A percentile compares a stretch with the other conserved stretches of the same genome.
These are phyloP conservation scores for Andricus quercusramuli DNA, from an alignment of 2,888 invertebrate genomes.

Conservation along the genomic window DNA sequence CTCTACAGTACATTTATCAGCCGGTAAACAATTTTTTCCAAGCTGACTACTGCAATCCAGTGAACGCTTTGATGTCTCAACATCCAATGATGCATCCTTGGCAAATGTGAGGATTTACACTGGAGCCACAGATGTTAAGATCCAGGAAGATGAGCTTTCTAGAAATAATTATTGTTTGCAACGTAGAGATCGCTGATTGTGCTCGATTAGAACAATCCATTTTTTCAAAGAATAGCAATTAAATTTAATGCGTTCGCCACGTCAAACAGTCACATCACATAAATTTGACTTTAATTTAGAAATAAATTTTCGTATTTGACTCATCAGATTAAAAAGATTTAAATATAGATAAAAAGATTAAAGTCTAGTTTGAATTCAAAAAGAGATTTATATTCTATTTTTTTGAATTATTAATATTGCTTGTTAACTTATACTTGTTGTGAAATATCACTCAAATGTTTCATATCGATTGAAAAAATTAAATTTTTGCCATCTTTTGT, in stretches of 20 bases:
- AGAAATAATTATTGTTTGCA: not conserved
- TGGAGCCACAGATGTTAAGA: not conserved
- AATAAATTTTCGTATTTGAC: not conserved
- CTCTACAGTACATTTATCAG: not conserved
- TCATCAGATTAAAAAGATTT: not conserved
- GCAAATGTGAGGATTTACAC: not conserved
- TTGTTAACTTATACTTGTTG: not conserved
- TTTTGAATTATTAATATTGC: no score
- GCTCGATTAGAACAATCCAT: not conserved
- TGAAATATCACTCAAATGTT: no score
- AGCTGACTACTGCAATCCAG: not conserved
- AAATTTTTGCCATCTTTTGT: not conserved
- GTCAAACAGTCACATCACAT: not conserved
- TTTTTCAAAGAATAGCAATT: not conserved
- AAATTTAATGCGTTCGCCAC: not conserved
- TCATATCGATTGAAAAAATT: not conserved
- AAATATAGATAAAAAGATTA: not conserved
- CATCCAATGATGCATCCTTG: not conserved
- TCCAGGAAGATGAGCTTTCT: no score
- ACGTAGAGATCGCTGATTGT: constrained; percentile 10
- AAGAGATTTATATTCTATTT: not conserved
- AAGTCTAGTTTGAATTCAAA: not conserved
- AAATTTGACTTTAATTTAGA: not conserved
- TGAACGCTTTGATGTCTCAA: not conserved
- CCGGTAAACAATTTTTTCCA: not conserved